A percentile compares a stretch with the other conserved stretches of the same genome.
These are phyloP conservation scores for Antedon mediterranea DNA, from an alignment of 53 echinoderm and acorn worm species.

Conservation along the genomic window DNA sequence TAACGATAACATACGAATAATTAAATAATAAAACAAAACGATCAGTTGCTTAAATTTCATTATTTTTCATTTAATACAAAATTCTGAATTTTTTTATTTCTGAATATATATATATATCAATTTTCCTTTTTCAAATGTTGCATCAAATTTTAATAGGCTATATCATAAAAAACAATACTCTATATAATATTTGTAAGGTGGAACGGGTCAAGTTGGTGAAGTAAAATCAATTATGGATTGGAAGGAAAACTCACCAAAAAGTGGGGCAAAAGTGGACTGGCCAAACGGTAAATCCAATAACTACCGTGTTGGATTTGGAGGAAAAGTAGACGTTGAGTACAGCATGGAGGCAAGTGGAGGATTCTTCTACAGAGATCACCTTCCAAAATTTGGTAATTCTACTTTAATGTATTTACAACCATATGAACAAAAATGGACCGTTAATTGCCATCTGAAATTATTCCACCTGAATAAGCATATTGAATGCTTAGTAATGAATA, in stretches of 20 bases:
- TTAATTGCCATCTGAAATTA: too few relatives aligned
- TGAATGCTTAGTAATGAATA: too few relatives aligned
- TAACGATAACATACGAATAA: constrained; percentile 13
- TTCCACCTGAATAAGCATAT: too few relatives aligned
- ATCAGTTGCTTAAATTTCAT: too few relatives aligned
- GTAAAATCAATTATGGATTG: constrained; percentile 18
- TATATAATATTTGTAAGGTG: constrained; percentile 14
- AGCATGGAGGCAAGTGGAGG: constrained; percentile 8
- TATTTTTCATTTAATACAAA: too few relatives aligned
- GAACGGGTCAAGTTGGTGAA: constrained; percentile 24
- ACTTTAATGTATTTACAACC: too few relatives aligned
- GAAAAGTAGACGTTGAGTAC: constrained; percentile 37
- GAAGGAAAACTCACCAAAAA: constrained; percentile 7
- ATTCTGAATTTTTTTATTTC: too few relatives aligned
- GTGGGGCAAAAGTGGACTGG: constrained; percentile 38
- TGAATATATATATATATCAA: too few relatives aligned
- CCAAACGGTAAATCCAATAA: constrained; percentile 3
- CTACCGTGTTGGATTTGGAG: constrained; percentile 44
- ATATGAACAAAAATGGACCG: too few relatives aligned
- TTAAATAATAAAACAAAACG: too few relatives aligned
- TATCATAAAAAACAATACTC: too few relatives aligned
- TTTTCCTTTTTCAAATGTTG: background rate
- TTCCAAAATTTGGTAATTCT: constrained; percentile 29
- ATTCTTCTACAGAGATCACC: constrained; percentile 32
- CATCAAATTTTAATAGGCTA: too few relatives aligned